Conservation (phyloP, 2,888 invertebrate genomes). For the Macrophya alboannulata region DNA sequence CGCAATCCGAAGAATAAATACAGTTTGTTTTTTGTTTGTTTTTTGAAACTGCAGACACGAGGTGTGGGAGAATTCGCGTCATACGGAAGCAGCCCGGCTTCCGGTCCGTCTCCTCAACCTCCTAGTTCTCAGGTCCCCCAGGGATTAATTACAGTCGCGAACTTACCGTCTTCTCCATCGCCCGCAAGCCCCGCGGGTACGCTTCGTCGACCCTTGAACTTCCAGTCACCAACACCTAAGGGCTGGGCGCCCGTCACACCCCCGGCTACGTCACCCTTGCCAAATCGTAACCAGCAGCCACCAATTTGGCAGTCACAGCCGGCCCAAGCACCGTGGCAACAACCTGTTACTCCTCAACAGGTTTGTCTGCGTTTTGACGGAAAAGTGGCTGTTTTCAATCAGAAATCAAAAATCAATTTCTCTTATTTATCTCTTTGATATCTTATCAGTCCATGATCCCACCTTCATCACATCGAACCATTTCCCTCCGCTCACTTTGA, state of each 20-base stretch:
- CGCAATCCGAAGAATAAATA: not conserved
- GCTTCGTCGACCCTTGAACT: conserved; percentile 74
- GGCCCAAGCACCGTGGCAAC: conserved; percentile 57
- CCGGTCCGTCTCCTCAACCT: conserved; percentile 72
- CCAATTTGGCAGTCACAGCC: conserved; percentile 62
- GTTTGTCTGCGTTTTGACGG: conserved; percentile 26
- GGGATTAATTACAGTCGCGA: conserved; percentile 60
- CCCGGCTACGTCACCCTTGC: conserved; percentile 79
- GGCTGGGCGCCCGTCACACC: conserved; percentile 81
- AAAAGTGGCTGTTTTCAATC: not conserved
- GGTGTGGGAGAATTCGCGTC: conserved; percentile 74
- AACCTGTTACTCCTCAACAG: conserved; percentile 58
- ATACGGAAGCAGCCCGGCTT: conserved; percentile 75
- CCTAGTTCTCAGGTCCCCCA: conserved; percentile 62
- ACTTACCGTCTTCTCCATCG: conserved; percentile 69
- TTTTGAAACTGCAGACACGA: conserved; percentile 71
- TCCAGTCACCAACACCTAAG: conserved; percentile 68
- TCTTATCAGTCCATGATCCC: not conserved
- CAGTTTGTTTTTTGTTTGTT: conserved; percentile 46
- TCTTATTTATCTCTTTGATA: not conserved
- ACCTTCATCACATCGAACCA: not conserved
- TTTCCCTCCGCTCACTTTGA: not conserved
- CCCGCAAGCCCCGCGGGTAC: conserved; percentile 76
- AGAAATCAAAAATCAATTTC: not conserved
- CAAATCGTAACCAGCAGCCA: conserved; percentile 62